Base-by-base conservation (phyloP, 1,140 invertebrate genomes). In the Aphelenchoides besseyi region DNA sequence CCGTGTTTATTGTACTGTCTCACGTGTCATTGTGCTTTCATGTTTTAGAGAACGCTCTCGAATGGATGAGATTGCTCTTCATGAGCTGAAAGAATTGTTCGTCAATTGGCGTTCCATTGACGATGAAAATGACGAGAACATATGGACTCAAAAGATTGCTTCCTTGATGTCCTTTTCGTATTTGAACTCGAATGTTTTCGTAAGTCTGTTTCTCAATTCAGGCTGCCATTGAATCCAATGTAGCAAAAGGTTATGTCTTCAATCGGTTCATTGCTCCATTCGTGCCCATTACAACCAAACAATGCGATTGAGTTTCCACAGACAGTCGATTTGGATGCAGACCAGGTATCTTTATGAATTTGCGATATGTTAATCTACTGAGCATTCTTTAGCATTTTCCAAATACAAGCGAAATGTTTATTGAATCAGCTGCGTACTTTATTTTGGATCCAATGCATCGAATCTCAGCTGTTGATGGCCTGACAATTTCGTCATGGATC, bases 251-350 rank as follows among this genome's bases (percentile, higher is more conserved):
- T 72, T 75, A 53, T 59, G 26, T n/a, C 5, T 36, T 53, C 53
- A 26, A 9, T 77, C 16, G 26, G 53, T 5, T 28, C 9, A 9
- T 12, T 74, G 18, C 70, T 74, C n/a, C 32, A 74, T 32, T 16
- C 12, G 1, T 54, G 36, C 12, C 41, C 33, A 29, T 63, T 78
- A 16, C 9, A 74, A 35, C 73, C 73, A 37, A 59, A 35, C 12
- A 52, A 73, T 48, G 69, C 68, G 23, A 75, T 74, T 52, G 23
- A 54, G 16, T 74, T 74, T 63, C 73, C 73, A 57, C 73, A 74
- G n/a, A 16, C 30, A 18, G 0, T 1, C 35, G 2, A 32, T 2
- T 61, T 36, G 2, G 59, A 61, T 30, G 2, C 2, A 16, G 28
- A 30, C 28, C 30, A 61, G n/a, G 2, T 35, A n/a, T 16, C 2